Base-by-base conservation (phyloP, 2,888 invertebrate species). In the Trissolcus japonicus region DNA sequence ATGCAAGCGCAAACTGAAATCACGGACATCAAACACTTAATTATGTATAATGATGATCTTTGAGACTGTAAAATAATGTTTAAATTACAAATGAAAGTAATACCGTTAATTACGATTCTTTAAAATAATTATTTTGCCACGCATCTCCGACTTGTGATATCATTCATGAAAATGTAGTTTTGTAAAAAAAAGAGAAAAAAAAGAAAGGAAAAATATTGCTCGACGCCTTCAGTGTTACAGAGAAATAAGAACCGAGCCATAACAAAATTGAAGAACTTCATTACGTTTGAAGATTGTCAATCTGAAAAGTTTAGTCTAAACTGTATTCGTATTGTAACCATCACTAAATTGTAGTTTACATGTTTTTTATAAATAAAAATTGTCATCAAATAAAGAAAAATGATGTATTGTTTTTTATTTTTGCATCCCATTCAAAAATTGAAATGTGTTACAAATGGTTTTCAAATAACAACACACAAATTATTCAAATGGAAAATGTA, bases 291-390 rank as follows among this genome's bases (percentile, higher is more conserved):
- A 35, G 35, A 35, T 66, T 74, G 16, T 74, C 29, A 56, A 48
- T 61, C 16, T 43, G 9, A 60, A 67, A 61, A 62, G 35, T 17
- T 75, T 83, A 85, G 83, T 82, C 84, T 83, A 82, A 82, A 78
- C 2, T 46, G 46, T 46, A 46, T 83, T 83, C 83, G 84, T 82
- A 83, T 72, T 82, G 80, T 84, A 84, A 82, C 79, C 82, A 83
- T 82, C 80, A 73, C 48, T 29, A 56, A 78, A 78, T 79, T 86
- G 87, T 87, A 88, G 86, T 87, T 86, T 83, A 84, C 84, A 84
- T 85, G 86, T 86, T 87, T 87, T n/a, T 87, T 87, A 86, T 85
- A 86, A 86, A 87, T 86, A 85, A 87, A n/a, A 35, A 87, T 35
- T 51, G 53, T 68, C 68, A 75, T 63, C 56, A 74, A 54, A 51